Conservation (phyloP, 1,140 invertebrate genomes). For the Eriocheir sinensis region DNA sequence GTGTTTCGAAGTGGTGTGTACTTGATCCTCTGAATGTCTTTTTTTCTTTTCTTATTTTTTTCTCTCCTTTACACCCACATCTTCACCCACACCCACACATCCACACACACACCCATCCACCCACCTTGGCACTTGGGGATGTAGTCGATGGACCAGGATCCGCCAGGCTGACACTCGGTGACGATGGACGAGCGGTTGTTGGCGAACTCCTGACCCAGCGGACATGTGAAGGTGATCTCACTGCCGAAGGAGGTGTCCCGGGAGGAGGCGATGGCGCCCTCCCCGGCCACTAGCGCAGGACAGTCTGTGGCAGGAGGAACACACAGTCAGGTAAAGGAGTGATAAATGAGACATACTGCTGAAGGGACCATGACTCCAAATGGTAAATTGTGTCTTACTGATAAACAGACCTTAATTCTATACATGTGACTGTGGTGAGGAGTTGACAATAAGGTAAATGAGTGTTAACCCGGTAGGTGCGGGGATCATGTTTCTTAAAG, state of each 20-base stretch:
- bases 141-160: slow-evolving; percentile 95
- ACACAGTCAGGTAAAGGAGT: too few relatives aligned
- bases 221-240: slow-evolving; percentile 94
- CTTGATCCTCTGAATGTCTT: too few relatives aligned
- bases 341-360: too few relatives aligned
- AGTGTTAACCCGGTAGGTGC: too few relatives aligned
- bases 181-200: slow-evolving; percentile 92
- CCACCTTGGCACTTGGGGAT: slow-evolving; percentile 96
- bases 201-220: slow-evolving; percentile 96
- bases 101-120: neutral
- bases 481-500: too few relatives aligned
- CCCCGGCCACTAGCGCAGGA: slow-evolving; percentile 90
- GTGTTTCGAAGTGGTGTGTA: too few relatives aligned
- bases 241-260: slow-evolving; percentile 96
- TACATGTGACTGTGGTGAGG: too few relatives aligned
- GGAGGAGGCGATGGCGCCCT: slow-evolving; percentile 93
- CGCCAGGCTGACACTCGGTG: slow-evolving; percentile 93
- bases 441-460: too few relatives aligned
- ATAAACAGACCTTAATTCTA: too few relatives aligned
- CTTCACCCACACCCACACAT: neutral
- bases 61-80: neutral
- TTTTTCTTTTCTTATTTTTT: too few relatives aligned
- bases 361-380: too few relatives aligned
- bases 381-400: too few relatives aligned
- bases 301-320: slow-evolving; percentile 87